Conservation (phyloP, 30 jellyfish, hydroid and myxozoan genomes). For the Nemopilema nomurai region DNA sequence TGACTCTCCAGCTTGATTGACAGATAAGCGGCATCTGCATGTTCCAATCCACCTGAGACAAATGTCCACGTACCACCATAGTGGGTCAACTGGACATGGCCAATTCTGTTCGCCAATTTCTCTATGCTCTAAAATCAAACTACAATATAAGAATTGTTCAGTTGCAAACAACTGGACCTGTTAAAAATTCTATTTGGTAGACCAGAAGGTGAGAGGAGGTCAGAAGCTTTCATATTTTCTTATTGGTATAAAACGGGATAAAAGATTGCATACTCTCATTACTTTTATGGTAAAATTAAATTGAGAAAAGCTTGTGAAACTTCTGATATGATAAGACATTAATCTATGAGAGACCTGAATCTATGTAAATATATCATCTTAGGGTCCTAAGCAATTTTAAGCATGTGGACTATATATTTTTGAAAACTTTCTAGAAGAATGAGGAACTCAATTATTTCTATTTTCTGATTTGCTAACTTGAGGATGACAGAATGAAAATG, state of each 20-base stretch:
- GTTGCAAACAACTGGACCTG: neutral
- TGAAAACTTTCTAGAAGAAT: too few relatives aligned
- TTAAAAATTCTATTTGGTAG: neutral
- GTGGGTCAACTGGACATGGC: slow-evolving; percentile 40
- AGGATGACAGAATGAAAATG: too few relatives aligned
- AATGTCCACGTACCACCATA: slow-evolving; percentile 56
- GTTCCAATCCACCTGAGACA: slow-evolving; percentile 32
- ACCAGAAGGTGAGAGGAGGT: neutral
- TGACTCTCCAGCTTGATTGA: slow-evolving; percentile 44
- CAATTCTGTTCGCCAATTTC: slow-evolving; percentile 22
- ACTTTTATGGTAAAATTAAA: too few relatives aligned
- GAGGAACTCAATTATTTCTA: too few relatives aligned
- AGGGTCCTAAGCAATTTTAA: too few relatives aligned
- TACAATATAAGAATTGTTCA: neutral
- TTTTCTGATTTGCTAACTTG: too few relatives aligned
- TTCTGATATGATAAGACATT: too few relatives aligned
- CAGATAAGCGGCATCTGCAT: slow-evolving; percentile 63
- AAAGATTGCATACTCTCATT: neutral
- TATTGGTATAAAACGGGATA: neutral
- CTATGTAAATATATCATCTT: too few relatives aligned
- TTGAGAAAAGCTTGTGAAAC: too few relatives aligned
- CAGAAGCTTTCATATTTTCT: too few relatives aligned
- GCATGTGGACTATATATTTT: too few relatives aligned
- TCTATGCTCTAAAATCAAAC: neutral
- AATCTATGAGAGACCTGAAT: too few relatives aligned